Conservation (phyloP, 2,113 vertebrate species). For the Mormyrus lacerda region DNA sequence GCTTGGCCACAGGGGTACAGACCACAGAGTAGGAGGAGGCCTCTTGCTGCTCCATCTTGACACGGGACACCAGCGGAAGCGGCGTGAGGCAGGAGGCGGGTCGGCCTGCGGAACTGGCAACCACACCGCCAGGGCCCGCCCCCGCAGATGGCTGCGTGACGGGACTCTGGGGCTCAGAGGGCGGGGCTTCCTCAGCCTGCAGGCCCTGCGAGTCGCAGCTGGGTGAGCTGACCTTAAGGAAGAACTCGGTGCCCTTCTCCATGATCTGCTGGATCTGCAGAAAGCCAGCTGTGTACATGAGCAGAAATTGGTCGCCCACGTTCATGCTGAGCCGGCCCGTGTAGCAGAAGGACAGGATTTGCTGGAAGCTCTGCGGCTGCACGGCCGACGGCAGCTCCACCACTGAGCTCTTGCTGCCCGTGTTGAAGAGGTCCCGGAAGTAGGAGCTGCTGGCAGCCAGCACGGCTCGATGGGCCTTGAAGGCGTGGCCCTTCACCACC, state of each 20-base stretch:
- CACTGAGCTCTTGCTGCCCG: slow-evolving; percentile 69
- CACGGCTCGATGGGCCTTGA: slow-evolving; percentile 91
- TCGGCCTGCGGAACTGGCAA: slow-evolving; percentile 38
- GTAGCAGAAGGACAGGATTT: slow-evolving; percentile 95
- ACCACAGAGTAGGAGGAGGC: slow-evolving; percentile 77
- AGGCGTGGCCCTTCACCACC: slow-evolving; percentile 91
- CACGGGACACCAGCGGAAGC: slow-evolving; percentile 72
- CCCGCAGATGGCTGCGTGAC: slow-evolving; percentile 71
- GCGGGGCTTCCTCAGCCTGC: slow-evolving; percentile 77
- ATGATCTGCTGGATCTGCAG: slow-evolving; percentile 98
- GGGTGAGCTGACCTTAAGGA: slow-evolving; percentile 93
- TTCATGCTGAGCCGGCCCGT: slow-evolving; percentile 95
- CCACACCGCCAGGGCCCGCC: slow-evolving; percentile 14
- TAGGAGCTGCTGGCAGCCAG: slow-evolving; percentile 96
- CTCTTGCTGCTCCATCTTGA: slow-evolving; percentile 85
- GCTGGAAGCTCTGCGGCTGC: slow-evolving; percentile 94
- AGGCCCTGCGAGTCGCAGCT: slow-evolving; percentile 94
- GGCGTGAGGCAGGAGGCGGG: slow-evolving; percentile 69
- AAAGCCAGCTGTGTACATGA: slow-evolving; percentile 95
- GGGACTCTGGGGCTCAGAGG: slow-evolving; percentile 87
- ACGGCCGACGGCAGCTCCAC: slow-evolving; percentile 88
- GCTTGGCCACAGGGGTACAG: slow-evolving; percentile 86
- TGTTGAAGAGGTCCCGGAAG: slow-evolving; percentile 94
- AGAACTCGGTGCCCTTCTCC: slow-evolving; percentile 97
- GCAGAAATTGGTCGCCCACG: slow-evolving; percentile 91